Conservation (phyloP, 2,113 vertebrate species). For the Calcarius ornatus region DNA sequence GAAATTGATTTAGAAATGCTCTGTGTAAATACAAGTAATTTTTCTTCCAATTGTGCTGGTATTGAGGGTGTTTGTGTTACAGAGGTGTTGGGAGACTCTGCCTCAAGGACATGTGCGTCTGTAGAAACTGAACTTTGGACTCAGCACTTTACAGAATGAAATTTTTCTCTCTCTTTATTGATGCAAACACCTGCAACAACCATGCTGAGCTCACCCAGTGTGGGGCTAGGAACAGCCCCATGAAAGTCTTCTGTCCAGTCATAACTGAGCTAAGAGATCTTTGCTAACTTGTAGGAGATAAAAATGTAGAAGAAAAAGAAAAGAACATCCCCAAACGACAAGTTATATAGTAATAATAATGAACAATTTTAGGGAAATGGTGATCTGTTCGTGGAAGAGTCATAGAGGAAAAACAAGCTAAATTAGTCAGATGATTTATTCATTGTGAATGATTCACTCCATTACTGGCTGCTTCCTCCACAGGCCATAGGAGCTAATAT, state of each 20-base stretch:
- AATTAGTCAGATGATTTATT: conserved; percentile 51
- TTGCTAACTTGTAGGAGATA: not conserved
- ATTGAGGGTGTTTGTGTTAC: not conserved
- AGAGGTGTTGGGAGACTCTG: not conserved
- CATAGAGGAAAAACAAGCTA: conserved; percentile 18
- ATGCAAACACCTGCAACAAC: not conserved
- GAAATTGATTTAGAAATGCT: not conserved
- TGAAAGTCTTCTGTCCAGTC: not conserved
- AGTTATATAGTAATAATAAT: not conserved
- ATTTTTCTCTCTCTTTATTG: not conserved
- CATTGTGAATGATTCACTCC: conserved; percentile 16
- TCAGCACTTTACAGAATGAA: not conserved
- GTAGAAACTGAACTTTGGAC: not conserved
- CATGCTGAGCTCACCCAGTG: not conserved
- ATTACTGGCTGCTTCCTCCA: conserved; percentile 25
- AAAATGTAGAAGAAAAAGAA: not conserved
- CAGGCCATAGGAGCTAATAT: not conserved
- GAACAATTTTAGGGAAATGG: not conserved
- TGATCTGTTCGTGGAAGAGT: not conserved
- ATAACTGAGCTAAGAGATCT: not conserved
- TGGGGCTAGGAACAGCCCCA: not conserved
- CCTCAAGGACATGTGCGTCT: not conserved
- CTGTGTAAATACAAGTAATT: not conserved
- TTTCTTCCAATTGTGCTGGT: not conserved
- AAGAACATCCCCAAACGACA: not conserved